phyloP scores from a whole-genome alignment of 2,113 vertebrate genomes.

The Pelodiscus sinensis region DNA sequence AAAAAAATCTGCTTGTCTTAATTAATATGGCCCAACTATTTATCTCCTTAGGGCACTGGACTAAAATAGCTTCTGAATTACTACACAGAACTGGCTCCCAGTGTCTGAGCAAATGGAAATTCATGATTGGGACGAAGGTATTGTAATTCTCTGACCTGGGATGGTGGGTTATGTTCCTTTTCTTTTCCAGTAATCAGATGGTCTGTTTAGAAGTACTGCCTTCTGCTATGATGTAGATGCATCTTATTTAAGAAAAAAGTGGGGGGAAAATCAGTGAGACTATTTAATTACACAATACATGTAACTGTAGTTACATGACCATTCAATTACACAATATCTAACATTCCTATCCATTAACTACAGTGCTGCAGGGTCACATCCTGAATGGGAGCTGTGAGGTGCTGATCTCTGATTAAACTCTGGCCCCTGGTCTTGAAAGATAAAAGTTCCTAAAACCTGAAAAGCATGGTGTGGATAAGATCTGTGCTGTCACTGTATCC shows the following conservation, averaged over 20 bases:
- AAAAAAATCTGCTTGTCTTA: background rate
- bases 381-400: background rate
- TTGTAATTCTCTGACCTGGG: background rate
- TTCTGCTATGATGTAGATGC: accelerated
- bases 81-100: slow-evolving; percentile 85
- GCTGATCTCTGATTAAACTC: background rate
- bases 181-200: background rate
- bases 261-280: too few relatives aligned
- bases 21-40: background rate
- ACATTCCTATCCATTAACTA: too few relatives aligned
- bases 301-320: too few relatives aligned
- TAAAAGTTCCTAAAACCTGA: background rate
- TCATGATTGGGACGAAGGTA: slow-evolving; percentile 72
- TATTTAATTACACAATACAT: too few relatives aligned
- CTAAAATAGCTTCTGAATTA: slow-evolving; percentile 88
- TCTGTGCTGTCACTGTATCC: background rate
- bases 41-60: slow-evolving; percentile 86
- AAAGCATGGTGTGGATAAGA: accelerated
- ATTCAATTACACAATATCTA: too few relatives aligned
- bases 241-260: background rate
- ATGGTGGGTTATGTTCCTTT: background rate
- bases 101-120: slow-evolving; percentile 88
- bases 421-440: background rate
- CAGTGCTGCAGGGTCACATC: background rate
- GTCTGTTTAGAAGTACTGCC: background rate